Base-by-base conservation (phyloP, 2,113 vertebrate genomes). In the Ptilonorhynchus violaceus region DNA sequence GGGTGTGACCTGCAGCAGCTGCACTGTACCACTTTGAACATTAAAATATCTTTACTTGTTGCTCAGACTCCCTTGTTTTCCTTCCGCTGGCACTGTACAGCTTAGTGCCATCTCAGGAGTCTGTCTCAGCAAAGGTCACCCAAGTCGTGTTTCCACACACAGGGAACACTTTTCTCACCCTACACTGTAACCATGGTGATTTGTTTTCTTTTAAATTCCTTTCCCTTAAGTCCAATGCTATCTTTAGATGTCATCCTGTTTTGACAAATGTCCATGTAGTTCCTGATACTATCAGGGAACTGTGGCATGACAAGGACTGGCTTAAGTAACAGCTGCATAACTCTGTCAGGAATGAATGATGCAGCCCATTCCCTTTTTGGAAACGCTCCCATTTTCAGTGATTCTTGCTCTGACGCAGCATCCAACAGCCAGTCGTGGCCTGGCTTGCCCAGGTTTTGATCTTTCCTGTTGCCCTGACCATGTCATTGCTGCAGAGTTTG, bases 151-250 rank as follows among this genome's bases (percentile, higher is more conserved):
- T 93, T 96, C 83, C 49, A 50, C 66, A 58, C 16, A 41, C 7
- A 78, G 63, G 47, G 73, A 96, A 89, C 62, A 49, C 83, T 80
- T 89, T 89, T 89, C 82, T 93, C 67, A 89, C 72, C 85, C 95
- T 85, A 23, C 30, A 31, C 5, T 12, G 90, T 95, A 96, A 95
- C 96, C 92, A 95, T 92, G 72, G 95, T 92, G 81, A 95, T 67
- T 89, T 96, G 86, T 94, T 97, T 97, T 96, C 93, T 79, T 95
- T 95, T 79, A 89, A 96, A 97, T 96, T 96, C 95, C 89, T 96
- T 93, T 87, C 82, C 60, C 67, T 92, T 92, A 91, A 94, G 69
- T 96, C 97, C 92, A 96, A 49, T 55, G 85, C 92, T 97, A 96
- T 96, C 92, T 97, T 96, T 95, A 94, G 91, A 95, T 89, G 96